Conservation (phyloP, 2,113 vertebrate genomes). For the Tiliqua scincoides region DNA sequence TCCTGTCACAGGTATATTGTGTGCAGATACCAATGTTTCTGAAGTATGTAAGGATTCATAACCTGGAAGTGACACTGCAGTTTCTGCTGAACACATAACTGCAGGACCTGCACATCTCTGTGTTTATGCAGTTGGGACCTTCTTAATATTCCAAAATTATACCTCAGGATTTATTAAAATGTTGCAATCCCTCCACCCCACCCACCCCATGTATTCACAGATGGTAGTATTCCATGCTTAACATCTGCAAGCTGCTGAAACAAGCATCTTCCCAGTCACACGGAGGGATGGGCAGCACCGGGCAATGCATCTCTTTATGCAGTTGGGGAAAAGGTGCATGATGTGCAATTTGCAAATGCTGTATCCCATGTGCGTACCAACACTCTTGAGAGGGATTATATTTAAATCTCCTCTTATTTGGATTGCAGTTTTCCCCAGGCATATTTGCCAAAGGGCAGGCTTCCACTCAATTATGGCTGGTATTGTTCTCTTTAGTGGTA, state of each 20-base stretch:
- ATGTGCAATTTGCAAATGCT: background rate
- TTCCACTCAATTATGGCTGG: background rate
- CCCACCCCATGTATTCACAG: background rate
- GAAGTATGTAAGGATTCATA: background rate
- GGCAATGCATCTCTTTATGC: background rate
- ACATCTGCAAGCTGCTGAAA: background rate
- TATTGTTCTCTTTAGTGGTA: background rate
- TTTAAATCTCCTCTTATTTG: background rate
- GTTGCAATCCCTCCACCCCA: background rate
- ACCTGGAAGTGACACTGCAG: background rate
- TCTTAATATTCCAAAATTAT: background rate
- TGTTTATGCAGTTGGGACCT: background rate
- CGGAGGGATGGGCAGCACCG: too few species aligned
- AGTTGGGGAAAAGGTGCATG: background rate
- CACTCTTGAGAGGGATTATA: background rate
- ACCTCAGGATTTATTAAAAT: background rate
- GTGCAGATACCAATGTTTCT: background rate
- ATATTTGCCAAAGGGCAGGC: background rate
- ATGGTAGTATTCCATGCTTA: background rate
- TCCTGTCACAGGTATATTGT: constrained; percentile 1
- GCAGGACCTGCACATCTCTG: background rate
- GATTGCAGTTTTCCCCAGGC: background rate
- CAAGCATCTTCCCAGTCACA: background rate
- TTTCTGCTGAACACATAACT: background rate
- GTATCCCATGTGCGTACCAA: background rate